These are phyloP conservation scores for Thomomys bottae DNA, from an alignment of 2,113 vertebrate species.

Conservation along the genomic window DNA sequence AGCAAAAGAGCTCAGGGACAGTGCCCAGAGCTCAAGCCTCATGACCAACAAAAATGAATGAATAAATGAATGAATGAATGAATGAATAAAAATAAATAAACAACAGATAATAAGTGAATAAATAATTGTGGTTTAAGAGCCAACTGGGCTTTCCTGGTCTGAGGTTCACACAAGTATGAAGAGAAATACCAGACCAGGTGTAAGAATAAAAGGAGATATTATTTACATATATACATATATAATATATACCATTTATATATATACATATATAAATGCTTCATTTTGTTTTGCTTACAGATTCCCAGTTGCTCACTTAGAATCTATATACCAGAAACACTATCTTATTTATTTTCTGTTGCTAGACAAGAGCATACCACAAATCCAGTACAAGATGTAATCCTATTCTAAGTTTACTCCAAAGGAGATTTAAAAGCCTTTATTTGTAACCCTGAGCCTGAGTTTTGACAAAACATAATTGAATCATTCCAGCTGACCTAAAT, in stretches of 20 bases:
- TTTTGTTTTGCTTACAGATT: neutral
- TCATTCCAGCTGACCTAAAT: conserved; percentile 61
- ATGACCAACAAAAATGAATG: too few relatives aligned
- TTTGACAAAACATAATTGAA: conserved; percentile 63
- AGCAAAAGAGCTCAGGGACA: too few relatives aligned
- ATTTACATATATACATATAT: too few relatives aligned
- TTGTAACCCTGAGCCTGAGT: conserved; percentile 57
- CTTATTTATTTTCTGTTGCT: conserved; percentile 43
- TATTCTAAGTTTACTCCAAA: conserved; percentile 47
- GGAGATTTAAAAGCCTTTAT: conserved; percentile 48
- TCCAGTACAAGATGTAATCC: conserved; percentile 30
- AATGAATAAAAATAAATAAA: too few relatives aligned
- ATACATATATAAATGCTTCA: too few relatives aligned
- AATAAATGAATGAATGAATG: too few relatives aligned
- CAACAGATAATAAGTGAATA: too few relatives aligned
- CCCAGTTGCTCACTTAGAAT: neutral
- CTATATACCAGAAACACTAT: neutral
- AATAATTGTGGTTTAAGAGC: neutral
- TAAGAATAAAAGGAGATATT: neutral
- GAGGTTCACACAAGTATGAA: neutral
- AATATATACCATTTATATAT: too few relatives aligned
- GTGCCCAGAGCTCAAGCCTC: too few relatives aligned
- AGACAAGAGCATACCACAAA: conserved; percentile 40
- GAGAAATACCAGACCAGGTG: neutral
- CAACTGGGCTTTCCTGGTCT: neutral